Base-by-base conservation (phyloP, 2,888 invertebrate genomes). In the Cybosia mesomella region DNA sequence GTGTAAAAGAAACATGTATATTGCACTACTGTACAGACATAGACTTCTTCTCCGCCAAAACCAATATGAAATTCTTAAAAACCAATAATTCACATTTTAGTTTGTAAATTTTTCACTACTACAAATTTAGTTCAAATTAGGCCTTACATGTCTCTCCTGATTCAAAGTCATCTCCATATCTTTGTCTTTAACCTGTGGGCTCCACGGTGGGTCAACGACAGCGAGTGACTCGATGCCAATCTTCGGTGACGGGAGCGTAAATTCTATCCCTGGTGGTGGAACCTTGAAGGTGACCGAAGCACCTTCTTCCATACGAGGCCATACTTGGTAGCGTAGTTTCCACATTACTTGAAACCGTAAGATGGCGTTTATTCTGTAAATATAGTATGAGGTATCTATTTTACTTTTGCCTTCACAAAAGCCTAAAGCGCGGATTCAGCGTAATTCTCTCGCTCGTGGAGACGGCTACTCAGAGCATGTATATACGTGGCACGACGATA, bases 251-350 rank as follows among this genome's bases (percentile, higher is more conserved):
- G 99, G 99, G 63, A 99, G 94, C 0, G 99, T 99, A 88, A 99
- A 99, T 89, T 99, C 99, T 72, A 99, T 99, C 24, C 99, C 98
- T 0, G 99, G 99, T 0, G 99, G 99, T 0, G 99, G 99, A 2
- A 99, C 99, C 95, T 99, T 99, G 90, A 99, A 99, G 0, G 98
- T 97, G 71, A 98, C 93, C 69, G 99, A 98, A 0, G 99, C 99
- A 10, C 98, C 98, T 85, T 99, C 99, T 90, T 99, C 99, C 99
- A 99, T 99, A 70, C 99, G 96, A 0, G 99, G 98, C 99, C 99
- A 99, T 0, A 99, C 99, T 95, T 99, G 99, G 88, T 98, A 99
- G 2, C 99, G 96, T 79, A 98, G 97, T 86, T 98, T 98, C 99
- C 99, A 99, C 77, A 99, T 96, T 1, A 98, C 97, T 96, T 99